Percentiles rank a stretch among this genome's conserved stretches.
phyloP scores from a whole-genome alignment of 2,113 vertebrate species.

The Hemicordylus capensis region DNA sequence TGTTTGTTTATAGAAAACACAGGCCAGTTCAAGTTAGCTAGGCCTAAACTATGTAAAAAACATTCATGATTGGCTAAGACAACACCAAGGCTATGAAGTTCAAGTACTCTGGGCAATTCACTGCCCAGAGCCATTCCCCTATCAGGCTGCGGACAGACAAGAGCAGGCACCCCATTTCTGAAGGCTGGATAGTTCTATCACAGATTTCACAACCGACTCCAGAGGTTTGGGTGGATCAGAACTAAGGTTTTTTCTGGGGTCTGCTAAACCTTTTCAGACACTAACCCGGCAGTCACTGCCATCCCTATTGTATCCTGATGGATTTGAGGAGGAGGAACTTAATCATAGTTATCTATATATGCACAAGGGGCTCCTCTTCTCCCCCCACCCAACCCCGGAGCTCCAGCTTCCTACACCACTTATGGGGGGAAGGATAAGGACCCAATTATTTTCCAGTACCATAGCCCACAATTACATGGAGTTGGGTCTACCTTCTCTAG shows the following conservation, averaged over 20 bases:
- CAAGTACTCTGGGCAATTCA: not conserved
- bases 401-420: not conserved
- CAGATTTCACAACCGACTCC: not conserved
- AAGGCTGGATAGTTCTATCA: not conserved
- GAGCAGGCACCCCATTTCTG: not conserved
- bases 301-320: not conserved
- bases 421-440: not conserved
- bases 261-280: not conserved
- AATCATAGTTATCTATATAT: not conserved
- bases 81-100: not conserved
- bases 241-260: not conserved
- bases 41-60: not conserved
- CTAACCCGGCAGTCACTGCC: not conserved
- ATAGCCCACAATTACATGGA: no score
- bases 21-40: not conserved
- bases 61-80: not conserved
- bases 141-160: not conserved
- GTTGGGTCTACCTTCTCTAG: no score
- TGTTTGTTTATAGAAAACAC: constrained; percentile 15
- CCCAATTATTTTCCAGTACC: no score
- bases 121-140: not conserved
- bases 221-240: not conserved
- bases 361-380: not conserved
- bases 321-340: no score
- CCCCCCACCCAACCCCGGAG: not conserved